Base-by-base conservation (phyloP, 2,113 vertebrate genomes). In the Marcusenius ussheri region DNA sequence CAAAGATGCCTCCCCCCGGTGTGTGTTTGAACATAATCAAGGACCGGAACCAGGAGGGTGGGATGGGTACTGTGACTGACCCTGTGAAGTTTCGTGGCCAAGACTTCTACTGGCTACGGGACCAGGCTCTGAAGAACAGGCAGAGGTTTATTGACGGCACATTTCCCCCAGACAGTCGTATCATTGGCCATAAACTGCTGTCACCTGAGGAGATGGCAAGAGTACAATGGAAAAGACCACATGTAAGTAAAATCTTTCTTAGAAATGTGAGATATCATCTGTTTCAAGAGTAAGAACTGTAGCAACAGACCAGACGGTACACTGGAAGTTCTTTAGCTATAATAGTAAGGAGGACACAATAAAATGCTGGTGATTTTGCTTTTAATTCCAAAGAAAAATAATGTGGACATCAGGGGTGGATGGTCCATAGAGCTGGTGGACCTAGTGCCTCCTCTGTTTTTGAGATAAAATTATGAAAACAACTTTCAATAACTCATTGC, bases 21-120 rank as follows among this genome's bases (percentile, higher is more conserved):
- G 95, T 94, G 88, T 95, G 95, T 89, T 53, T 93, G 50, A 93
- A 92, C 91, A 94, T 96, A 4, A 62, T 94, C 53, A 92, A 93
- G 5, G 92, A 94, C 15, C 95, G 95, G 24, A 1, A 92, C 5
- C 92, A 90, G 89, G 49, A 90, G 7, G 21, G 74, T 0, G 95
- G 94, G 1, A 62, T 87, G 7, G 95, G 95, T 3, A 93, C 90
- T 21, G 4, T 50, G 9, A 24, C 10, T 13, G 93, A 93, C 58
- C 95, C 95, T 0, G 88, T 91, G 3, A 93, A 9, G 49, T 94
- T 95, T 17, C 4, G 90, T 9, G 90, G 92, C 10, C 95, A 95
- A 83, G 93, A 95, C 92, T 95, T 91, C 87, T 0, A 93, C 35
- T 21, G 88, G 47, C 62, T 96, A 42, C 93, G 90, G 3, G 51